Conservation (phyloP, 2,113 vertebrate species). For the Otolemur garnettii region DNA sequence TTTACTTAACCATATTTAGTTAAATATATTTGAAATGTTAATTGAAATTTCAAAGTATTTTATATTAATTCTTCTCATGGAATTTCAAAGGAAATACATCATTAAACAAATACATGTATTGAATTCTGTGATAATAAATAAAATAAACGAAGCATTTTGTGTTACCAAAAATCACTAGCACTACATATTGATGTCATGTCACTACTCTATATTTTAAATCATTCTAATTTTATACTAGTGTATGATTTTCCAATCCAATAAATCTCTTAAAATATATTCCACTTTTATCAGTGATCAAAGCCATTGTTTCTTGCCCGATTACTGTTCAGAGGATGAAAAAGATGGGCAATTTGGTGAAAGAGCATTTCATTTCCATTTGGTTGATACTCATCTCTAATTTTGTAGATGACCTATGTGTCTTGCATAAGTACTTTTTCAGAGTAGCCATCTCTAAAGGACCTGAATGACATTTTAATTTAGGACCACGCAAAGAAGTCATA, state of each 20-base stretch:
- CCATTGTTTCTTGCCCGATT: neutral
- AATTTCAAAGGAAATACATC: conserved; percentile 35
- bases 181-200: neutral
- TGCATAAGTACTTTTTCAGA: neutral
- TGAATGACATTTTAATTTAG: neutral
- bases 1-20: neutral
- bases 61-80: conserved; percentile 6
- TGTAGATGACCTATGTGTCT: neutral
- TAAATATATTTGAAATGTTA: conserved; percentile 19
- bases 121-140: neutral
- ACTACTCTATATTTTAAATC: neutral
- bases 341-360: neutral
- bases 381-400: neutral
- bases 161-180: neutral
- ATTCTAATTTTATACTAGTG: neutral
- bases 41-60: neutral
- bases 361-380: neutral
- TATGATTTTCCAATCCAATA: neutral
- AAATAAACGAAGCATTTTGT: conserved; percentile 18
- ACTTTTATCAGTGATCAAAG: neutral
- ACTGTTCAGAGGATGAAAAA: neutral
- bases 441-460: neutral
- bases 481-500: neutral
- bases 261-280: neutral
- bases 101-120: neutral